These are phyloP conservation scores for Malurus alboscapulatus DNA, from an alignment of 2,113 vertebrate species.

Conservation along the genomic window DNA sequence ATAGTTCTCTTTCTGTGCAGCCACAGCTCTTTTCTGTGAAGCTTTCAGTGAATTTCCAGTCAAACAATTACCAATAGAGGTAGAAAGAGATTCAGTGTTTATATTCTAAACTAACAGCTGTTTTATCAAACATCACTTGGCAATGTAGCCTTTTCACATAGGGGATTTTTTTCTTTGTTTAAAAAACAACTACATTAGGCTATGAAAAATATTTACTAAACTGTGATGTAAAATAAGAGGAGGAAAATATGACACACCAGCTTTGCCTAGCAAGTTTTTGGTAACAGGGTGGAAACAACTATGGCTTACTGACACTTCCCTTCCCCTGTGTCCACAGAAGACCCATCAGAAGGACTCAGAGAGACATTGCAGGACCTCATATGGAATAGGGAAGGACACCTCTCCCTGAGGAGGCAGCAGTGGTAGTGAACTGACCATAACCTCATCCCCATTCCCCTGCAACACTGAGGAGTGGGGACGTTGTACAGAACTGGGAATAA, in stretches of 20 bases:
- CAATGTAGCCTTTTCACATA: background rate
- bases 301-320: background rate
- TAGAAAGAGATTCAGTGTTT: background rate
- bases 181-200: background rate
- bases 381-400: background rate
- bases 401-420: background rate
- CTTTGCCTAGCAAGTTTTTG: background rate
- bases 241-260: background rate
- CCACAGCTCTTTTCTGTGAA: background rate
- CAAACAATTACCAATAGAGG: background rate
- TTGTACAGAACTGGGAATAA: background rate
- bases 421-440: background rate
- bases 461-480: background rate
- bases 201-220: background rate
- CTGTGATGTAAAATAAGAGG: background rate
- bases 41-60: background rate
- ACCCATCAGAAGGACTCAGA: background rate
- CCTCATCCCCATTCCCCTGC: background rate
- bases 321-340: background rate
- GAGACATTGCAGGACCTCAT: background rate
- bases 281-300: background rate
- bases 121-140: background rate
- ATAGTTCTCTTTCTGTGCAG: background rate
- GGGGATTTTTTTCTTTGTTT: background rate
- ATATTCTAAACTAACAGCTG: background rate